Evolutionary conservation across 2,113 vertebrate genomes (phyloP).

Genomic region (Alosa alosa): DNA sequence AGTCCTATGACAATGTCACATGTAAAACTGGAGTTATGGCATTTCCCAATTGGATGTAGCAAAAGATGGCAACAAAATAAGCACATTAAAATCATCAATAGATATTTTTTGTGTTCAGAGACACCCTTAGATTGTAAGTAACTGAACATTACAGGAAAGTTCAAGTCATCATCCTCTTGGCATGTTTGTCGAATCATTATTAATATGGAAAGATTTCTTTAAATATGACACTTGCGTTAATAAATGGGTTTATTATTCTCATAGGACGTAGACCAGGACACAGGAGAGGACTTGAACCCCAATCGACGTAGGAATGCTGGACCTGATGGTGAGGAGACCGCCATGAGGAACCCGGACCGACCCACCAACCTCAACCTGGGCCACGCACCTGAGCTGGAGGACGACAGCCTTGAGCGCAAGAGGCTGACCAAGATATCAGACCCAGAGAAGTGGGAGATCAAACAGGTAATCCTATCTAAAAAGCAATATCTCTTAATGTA

Average conservation of each 20-base stretch:
- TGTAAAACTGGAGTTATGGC: neutral
- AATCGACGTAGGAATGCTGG: conserved; percentile 87
- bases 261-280: conserved; percentile 97
- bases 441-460: conserved; percentile 98
- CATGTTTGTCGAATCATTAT: neutral
- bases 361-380: conserved; percentile 91
- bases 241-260: neutral
- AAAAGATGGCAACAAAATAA: neutral
- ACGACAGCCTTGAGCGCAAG: conserved; percentile 91
- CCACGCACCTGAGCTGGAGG: conserved; percentile 88
- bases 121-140: neutral
- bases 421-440: conserved; percentile 97
- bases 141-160: neutral
- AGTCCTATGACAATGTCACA: neutral
- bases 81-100: neutral
- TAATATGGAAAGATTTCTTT: neutral
- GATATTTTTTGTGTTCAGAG: neutral
- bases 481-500: neutral
- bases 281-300: conserved; percentile 93
- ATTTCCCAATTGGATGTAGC: neutral
- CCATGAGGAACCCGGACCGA: conserved; percentile 93
- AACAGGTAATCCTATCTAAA: conserved; percentile 77
- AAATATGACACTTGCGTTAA: neutral
- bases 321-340: conserved; percentile 83
- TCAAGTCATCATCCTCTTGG: neutral